Evolutionary conservation across 2,113 vertebrate genomes (phyloP).

Genomic region (Hirundichthys speculiger): DNA sequence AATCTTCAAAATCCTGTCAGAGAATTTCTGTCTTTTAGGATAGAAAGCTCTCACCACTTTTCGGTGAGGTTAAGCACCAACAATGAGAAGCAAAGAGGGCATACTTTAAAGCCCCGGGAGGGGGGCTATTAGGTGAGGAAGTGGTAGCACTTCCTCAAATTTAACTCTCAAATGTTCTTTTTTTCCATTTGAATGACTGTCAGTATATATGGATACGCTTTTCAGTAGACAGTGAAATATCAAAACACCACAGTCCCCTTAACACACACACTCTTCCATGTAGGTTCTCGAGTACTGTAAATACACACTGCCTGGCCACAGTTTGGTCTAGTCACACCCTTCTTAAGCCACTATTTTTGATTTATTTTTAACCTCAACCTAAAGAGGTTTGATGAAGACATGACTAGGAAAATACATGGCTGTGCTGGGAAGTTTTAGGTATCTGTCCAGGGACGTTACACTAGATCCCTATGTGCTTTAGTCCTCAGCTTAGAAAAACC

Average conservation of each 20-base stretch:
- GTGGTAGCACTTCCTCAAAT: neutral
- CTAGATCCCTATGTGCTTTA: constrained; percentile 27
- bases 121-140: neutral
- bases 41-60: constrained; percentile 1
- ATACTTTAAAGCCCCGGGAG: constrained; percentile 13
- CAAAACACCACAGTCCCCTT: constrained; percentile 9
- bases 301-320: constrained; percentile 45
- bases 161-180: neutral
- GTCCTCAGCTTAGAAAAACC: constrained; percentile 37
- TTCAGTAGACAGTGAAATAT: constrained; percentile 1
- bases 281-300: constrained; percentile 34
- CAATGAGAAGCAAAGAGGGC: constrained; percentile 5
- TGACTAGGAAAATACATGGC: constrained; percentile 39
- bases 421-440: neutral
- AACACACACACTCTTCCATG: constrained; percentile 1
- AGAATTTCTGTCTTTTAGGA: neutral
- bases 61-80: constrained; percentile 1
- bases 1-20: neutral
- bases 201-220: neutral
- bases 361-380: constrained; percentile 35
- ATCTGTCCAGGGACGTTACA: constrained; percentile 22
- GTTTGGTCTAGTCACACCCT: constrained; percentile 41
- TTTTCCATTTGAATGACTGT: neutral
- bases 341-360: constrained; percentile 19
- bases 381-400: constrained; percentile 29